Base-by-base conservation (phyloP, 2,797 vertebrate species). In the Myotis myotis region DNA sequence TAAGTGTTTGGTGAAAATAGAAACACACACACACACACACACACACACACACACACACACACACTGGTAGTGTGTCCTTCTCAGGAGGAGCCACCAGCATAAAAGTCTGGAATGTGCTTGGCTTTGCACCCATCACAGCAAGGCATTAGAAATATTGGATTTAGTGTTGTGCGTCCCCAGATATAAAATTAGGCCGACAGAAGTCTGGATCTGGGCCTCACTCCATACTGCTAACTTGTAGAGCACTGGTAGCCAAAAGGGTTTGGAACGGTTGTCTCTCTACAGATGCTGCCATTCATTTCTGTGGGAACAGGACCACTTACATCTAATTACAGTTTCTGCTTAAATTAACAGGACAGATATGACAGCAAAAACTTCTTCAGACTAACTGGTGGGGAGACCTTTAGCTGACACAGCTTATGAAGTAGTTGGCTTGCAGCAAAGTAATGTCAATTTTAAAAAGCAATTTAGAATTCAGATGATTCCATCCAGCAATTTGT, bases 251-350 rank as follows among this genome's bases (percentile, higher is more conserved):
- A 96, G 98, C 98, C 98, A 99, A 98, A 97, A 98, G 98, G 97
- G 98, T 98, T 98, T 99, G 98, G 98, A 99, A 98, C 98, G 88
- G 97, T 97, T 97, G 98, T 97, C 98, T 98, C 98, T 97, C 98
- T 98, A 98, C 98, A 98, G 98, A 98, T 98, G 98, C 98, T 98
- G 98, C 98, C 98, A 98, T 98, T 98, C 98, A 98, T 98, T 98
- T 98, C 98, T 98, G 98, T 99, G 98, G 98, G 98, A 99, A 99
- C 98, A 98, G 97, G 97, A 98, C 97, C 98, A 97, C 98, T 98
- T 98, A 98, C 98, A 98, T 98, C 98, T 98, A 98, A 98, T 98
- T 98, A 98, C 97, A 98, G 98, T 98, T 98, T 98, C 98, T 98
- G 98, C 98, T 98, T 97, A 98, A 98, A 98, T 98, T 98, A 98